A percentile compares a stretch with the other conserved stretches of the same genome.
Evolutionary conservation across 2,888 invertebrate genomes (phyloP).

Genomic region (Pammene fasciana): DNA sequence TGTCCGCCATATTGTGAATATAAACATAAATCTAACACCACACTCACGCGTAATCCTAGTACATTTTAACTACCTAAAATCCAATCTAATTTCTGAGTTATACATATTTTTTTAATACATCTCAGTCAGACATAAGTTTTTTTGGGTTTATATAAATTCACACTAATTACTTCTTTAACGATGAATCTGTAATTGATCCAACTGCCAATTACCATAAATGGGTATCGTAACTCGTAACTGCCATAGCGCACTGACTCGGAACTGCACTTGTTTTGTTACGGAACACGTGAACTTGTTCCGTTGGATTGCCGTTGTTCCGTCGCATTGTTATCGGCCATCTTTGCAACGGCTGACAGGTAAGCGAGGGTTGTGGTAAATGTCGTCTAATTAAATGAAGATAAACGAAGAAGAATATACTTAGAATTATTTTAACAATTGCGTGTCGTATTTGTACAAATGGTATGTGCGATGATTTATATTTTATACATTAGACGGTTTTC

Average conservation of each 20-base stretch:
- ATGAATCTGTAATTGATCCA: neutral
- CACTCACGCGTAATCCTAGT: no score
- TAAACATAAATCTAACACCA: no score
- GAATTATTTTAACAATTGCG: neutral
- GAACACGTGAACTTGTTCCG: conserved; percentile 4
- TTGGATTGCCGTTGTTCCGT: neutral
- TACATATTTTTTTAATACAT: no score
- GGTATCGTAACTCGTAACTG: conserved; percentile 14
- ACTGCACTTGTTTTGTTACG: conserved; percentile 19
- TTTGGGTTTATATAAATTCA: no score
- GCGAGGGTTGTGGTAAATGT: neutral
- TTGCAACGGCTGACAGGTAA: conserved; percentile 19
- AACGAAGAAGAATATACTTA: no score
- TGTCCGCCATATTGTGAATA: no score
- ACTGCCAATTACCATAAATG: conserved; percentile 20
- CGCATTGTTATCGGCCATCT: conserved; percentile 25
- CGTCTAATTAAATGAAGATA: conserved; percentile 1
- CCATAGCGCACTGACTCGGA: conserved; percentile 38
- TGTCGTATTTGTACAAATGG: no score
- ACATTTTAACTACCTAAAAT: no score
- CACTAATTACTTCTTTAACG: neutral
- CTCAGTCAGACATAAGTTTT: no score
- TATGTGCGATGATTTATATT: no score
- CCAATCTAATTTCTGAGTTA: no score
- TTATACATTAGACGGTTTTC: no score